Base-by-base conservation (phyloP, 2,888 invertebrate species). In the Hipparchia semele region DNA sequence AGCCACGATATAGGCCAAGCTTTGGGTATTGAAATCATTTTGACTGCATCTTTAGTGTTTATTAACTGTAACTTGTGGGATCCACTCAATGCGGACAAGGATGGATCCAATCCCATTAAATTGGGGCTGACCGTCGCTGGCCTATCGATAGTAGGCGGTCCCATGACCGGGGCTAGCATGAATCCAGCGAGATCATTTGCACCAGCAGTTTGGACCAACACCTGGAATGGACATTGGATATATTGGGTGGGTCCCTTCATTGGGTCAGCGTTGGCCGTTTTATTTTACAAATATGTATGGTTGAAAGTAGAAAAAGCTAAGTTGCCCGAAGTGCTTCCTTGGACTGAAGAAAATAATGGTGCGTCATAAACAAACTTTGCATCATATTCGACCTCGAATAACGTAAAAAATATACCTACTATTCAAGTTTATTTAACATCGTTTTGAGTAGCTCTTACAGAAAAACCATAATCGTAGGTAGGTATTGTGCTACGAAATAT, bases 31-130 rank as follows among this genome's bases (percentile, higher is more conserved):
- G 97, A 97, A 87, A 90, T 95, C 8, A 81, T 96, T 0, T 92
- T 96, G 45, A 96, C 97, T 0, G 90, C 92, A 2, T 91, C 96
- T 0, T 88, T 97, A 49, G 94, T 95, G 61, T 89, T 97, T 58
- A 90, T 97, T 33, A 95, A 95, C 74, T 96, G 96, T 82, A 95
- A 95, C 0, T 90, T 96, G 10, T 97, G 96, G 96, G 97, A 97
- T 85, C 95, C 96, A 8, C 91, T 96, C 70, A 96, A 96, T 82
- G 87, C 90, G n/a, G 88, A 92, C n/a, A 95, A 95, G 78, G 94
- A 94, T 54, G 97, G 97, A 77, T 96, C 96, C 0, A 86, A 91
- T 4, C 87, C 96, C 0, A 84, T 97, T 7, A 95, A 96, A 80
- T 96, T 97, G 80, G 97, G 96, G 54, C 88, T 97, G 70, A 92